These are phyloP conservation scores for Lasioglossum morio DNA, from an alignment of 2,888 invertebrate species.

Conservation along the genomic window DNA sequence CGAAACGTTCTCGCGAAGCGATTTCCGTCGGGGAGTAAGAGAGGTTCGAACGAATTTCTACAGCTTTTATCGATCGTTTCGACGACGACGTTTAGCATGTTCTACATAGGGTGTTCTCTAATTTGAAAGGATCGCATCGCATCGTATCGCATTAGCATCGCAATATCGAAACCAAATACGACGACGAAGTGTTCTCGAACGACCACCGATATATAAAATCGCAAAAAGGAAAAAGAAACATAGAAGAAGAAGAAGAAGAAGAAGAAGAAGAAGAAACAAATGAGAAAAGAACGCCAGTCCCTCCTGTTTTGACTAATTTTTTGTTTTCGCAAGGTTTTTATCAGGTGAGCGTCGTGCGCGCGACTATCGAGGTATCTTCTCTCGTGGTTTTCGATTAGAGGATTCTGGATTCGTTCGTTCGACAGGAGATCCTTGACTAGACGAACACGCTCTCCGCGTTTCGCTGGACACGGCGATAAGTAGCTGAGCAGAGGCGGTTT, in stretches of 20 bases:
- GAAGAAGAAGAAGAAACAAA: not conserved
- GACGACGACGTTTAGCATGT: conserved; percentile 29
- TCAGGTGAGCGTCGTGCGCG: conserved; percentile 63
- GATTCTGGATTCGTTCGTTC: conserved; percentile 60
- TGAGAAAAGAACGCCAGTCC: conserved; percentile 58
- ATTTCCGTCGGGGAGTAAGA: conserved; percentile 12
- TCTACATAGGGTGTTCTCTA: conserved; percentile 20
- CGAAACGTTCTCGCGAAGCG: conserved; percentile 15
- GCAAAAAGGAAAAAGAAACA: not conserved
- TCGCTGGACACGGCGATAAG: conserved; percentile 59
- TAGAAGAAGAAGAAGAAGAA: not conserved
- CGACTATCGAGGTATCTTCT: conserved; percentile 63
- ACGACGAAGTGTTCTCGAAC: conserved; percentile 1
- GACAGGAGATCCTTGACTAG: conserved; percentile 57
- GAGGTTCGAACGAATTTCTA: conserved; percentile 38
- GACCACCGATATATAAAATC: not conserved
- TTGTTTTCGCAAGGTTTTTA: conserved; percentile 47
- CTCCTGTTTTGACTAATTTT: conserved; percentile 60
- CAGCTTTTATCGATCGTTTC: conserved; percentile 43
- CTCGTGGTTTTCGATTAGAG: conserved; percentile 55
- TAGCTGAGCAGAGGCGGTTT: conserved; percentile 70
- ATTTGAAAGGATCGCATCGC: conserved; percentile 31
- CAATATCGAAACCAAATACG: not conserved
- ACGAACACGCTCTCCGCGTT: conserved; percentile 38
- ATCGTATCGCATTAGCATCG: conserved; percentile 1